Evolutionary conservation across 2,888 invertebrate species (phyloP), one percentile per base, ranked within the genome.

Genomic region (Cyclophora punctaria): DNA sequence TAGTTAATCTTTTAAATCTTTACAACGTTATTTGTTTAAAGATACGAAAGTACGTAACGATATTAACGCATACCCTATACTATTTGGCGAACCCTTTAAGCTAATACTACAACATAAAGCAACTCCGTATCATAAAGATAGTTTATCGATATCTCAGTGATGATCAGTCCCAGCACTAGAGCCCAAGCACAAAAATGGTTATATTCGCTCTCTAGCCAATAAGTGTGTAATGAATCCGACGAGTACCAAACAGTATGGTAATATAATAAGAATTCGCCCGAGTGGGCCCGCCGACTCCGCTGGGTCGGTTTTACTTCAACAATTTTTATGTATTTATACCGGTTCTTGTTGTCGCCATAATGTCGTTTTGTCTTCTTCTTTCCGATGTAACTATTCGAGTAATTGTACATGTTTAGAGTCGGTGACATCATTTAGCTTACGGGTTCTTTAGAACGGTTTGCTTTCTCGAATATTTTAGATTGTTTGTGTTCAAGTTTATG

Each of bases 171-270:
- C 79, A 66, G 60, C 82, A 72, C 79, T 83, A 75, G 47, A 20
- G 20, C 20, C 41, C 20, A 46, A 60, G 69, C 66, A 80, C 79
- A 78, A 78, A 84, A 82, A 84, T 83, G 79, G 81, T 83, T 80
- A 75, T 80, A 82, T 83, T 77, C 78, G 73, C 71, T 78, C 73
- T 83, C 80, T 79, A 80, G 77, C 80, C 80, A 80, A 83, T 83
- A 81, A 80, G 79, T 81, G 79, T 76, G 86, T 82, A 87, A 88
- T 87, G 86, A 86, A 84, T 85, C 81, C 78, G 75, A 69, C 73
- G 77, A 80, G 83, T 87, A 83, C 81, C 73, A 67, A 76, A 73
- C 74, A 73, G 75, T 37, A 37, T 37, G 37, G 75, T 75, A 73
- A 79, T 78, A 83, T 85, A 84, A 84, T 80, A 77, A 75, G 44